Percentiles rank a stretch among this genome's conserved stretches.
Conservation (phyloP, 2,797 vertebrate genomes). For the Crocidura indochinensis region DNA sequence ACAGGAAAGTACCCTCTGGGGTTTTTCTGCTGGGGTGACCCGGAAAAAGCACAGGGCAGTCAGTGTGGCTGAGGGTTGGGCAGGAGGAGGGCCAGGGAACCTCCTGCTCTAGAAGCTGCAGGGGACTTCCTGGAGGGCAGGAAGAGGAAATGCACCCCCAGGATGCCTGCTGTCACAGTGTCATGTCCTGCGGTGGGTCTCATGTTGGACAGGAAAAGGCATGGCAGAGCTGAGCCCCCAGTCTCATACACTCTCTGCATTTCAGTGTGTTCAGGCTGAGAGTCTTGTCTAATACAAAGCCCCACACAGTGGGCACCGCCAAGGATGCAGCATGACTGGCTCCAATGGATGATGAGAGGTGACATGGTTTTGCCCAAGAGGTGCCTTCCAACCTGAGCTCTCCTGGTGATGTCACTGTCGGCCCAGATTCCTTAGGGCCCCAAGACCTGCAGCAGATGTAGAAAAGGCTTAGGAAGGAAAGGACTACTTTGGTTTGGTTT, state of each 20-base stretch:
- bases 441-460: neutral
- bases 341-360: no score
- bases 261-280: constrained; percentile 4
- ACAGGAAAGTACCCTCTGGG: neutral
- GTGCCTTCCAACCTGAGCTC: neutral
- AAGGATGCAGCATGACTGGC: no score
- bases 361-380: no score
- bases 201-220: no score
- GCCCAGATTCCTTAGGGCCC: neutral
- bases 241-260: neutral
- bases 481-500: no score
- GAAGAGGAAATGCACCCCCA: no score
- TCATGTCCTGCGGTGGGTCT: no score
- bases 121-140: neutral
- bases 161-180: no score
- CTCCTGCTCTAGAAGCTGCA: neutral
- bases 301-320: no score
- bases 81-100: neutral
- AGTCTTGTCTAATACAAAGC: neutral
- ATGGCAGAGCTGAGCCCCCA: no score
- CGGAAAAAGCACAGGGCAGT: no score
- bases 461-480: neutral
- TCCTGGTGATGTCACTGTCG: neutral
- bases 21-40: neutral
- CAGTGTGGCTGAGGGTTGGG: neutral